Evolutionary conservation across 2,888 invertebrate species (phyloP), one percentile per base, ranked within the genome.

Genomic region (Mantis religiosa): DNA sequence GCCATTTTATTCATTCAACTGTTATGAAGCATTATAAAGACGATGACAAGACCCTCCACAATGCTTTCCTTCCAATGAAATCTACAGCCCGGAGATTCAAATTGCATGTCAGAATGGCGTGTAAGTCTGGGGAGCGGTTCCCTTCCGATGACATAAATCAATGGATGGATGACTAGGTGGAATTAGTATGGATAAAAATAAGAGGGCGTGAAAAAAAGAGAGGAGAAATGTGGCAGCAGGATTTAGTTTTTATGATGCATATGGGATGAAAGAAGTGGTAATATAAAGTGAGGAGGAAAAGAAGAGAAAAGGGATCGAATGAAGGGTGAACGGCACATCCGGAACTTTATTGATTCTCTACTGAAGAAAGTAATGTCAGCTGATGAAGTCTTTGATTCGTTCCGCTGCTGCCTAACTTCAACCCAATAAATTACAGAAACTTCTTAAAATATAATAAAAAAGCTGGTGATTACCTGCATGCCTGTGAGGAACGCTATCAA

Each of bases 101-200:
- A 71, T 71, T 71, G 54, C 54, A 71, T 71, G 54, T 71, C 54
- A 71, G 54, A 3, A 71, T 71, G 54, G 84, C 28, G 84, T 34
- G 28, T 28, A 84, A 84, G 84, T 28, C 85, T 27, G 14, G 25
- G 41, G 85, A 71, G 4, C 54, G 20, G 15, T 71, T 25, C 54
- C 54, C 84, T 86, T 71, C 87, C 89, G 85, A 89, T 88, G 88
- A 88, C 47, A 89, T 89, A 89, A 89, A 89, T 89, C 89, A 89
- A 89, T 89, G 89, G 89, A 20, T 47, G 89, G 88, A 89, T 41
- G 54, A 89, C 83, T 81, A 89, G 89, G 87, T 87, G 82, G 87
- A 82, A 87, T 87, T 87, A 82, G 81, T 87, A 71, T 20, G 54
- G 86, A 86, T 86, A 81, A 86, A 86, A 41, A 71, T 20, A 71